These are phyloP conservation scores for Serinus canaria DNA, from an alignment of 2,113 vertebrate genomes.

Conservation along the genomic window DNA sequence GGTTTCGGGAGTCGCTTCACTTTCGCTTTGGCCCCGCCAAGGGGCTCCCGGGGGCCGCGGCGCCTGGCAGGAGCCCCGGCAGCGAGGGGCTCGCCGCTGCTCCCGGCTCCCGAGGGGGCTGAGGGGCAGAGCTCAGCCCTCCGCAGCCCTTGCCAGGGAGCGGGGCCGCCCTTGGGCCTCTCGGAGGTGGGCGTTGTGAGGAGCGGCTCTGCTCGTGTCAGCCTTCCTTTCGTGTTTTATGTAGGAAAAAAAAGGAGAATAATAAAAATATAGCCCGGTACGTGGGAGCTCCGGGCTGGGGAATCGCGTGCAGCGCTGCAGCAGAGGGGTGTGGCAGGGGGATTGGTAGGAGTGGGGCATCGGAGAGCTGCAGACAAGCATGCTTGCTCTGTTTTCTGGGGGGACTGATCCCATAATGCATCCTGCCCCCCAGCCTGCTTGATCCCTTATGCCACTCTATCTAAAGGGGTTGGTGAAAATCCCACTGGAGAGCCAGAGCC, in stretches of 20 bases:
- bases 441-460: neutral
- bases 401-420: rapidly evolving
- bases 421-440: neutral
- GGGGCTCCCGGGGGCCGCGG: neutral
- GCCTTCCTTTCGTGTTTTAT: neutral
- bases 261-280: neutral
- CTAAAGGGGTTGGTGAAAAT: neutral
- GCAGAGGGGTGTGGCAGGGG: neutral
- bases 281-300: neutral
- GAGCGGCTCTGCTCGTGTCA: neutral
- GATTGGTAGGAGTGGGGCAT: rapidly evolving
- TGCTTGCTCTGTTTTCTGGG: rapidly evolving
- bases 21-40: slow-evolving; percentile 50
- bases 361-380: neutral
- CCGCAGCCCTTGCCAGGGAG: neutral
- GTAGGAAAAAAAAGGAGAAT: neutral
- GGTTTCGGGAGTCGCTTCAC: slow-evolving; percentile 33
- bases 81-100: neutral
- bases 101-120: too few relatives aligned
- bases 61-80: neutral
- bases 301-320: too few relatives aligned
- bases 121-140: neutral
- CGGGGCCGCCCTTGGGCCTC: neutral
- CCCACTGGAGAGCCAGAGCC: rapidly evolving
- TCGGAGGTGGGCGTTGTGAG: neutral